These are phyloP conservation scores for Momotus momota DNA, from an alignment of 2,797 vertebrate species.

Conservation along the genomic window DNA sequence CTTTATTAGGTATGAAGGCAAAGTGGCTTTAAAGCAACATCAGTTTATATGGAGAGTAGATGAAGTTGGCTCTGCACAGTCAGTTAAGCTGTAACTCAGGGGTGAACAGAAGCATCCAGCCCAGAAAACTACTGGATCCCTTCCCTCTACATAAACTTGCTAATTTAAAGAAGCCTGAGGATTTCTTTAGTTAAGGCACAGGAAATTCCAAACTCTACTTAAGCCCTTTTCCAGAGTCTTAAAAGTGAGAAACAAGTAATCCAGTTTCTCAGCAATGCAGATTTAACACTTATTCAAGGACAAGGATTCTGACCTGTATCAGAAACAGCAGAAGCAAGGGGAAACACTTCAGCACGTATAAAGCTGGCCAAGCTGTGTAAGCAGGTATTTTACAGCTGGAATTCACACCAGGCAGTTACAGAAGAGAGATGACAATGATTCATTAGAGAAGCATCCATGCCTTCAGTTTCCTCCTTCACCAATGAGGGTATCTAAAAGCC, in stretches of 20 bases:
- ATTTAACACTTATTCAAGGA: neutral
- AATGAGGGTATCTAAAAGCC: neutral
- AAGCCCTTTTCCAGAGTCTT: neutral
- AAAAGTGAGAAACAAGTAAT: neutral
- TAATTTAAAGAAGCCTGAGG: neutral
- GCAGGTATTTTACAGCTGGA: conserved; percentile 7
- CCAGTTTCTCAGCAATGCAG: neutral
- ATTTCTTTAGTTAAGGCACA: neutral
- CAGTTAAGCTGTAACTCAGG: neutral
- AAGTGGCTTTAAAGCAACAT: neutral
- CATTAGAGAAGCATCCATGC: neutral
- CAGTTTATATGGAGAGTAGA: neutral
- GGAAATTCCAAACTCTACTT: neutral
- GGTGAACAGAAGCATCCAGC: neutral
- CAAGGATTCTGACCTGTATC: neutral
- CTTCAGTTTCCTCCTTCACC: neutral
- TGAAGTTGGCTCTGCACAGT: neutral
- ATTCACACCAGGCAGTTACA: neutral
- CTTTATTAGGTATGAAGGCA: neutral
- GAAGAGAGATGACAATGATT: neutral
- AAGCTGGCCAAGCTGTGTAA: neutral
- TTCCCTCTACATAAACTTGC: neutral
- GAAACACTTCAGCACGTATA: neutral
- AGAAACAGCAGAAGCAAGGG: neutral
- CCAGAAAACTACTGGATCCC: neutral